These are phyloP conservation scores for Drosophila sordidula DNA, from an alignment of 2,888 invertebrate genomes.

Conservation along the genomic window DNA sequence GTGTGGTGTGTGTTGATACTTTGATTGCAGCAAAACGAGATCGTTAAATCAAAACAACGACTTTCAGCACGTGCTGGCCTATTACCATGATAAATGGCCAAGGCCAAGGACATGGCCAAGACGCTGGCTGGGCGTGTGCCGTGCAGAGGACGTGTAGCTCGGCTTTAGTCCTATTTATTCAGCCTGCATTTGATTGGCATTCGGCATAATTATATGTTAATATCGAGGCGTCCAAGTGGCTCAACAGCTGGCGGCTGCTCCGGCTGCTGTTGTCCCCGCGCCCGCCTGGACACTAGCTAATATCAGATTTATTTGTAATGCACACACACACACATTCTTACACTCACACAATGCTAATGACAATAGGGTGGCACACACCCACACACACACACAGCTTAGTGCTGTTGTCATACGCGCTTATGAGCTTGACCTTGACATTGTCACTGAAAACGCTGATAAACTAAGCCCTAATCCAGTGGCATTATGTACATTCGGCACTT, in stretches of 20 bases:
- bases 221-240: slow-evolving; percentile 64
- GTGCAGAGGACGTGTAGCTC: background rate
- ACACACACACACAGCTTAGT: slow-evolving; percentile 33
- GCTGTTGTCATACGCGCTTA: slow-evolving; percentile 75
- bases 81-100: slow-evolving; percentile 71
- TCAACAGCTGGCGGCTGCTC: slow-evolving; percentile 60
- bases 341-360: slow-evolving; percentile 25
- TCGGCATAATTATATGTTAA: slow-evolving; percentile 74
- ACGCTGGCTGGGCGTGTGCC: background rate
- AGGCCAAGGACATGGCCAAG: slow-evolving; percentile 50
- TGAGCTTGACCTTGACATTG: slow-evolving; percentile 80
- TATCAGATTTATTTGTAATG: slow-evolving; percentile 62
- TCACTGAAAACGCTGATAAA: slow-evolving; percentile 77
- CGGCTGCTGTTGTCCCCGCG: background rate
- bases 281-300: slow-evolving; percentile 44
- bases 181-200: slow-evolving; percentile 70
- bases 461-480: slow-evolving; percentile 77
- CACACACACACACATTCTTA: slow-evolving; percentile 24
- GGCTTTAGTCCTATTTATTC: slow-evolving; percentile 18
- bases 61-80: slow-evolving; percentile 57
- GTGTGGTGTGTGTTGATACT: slow-evolving; percentile 41
- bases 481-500: slow-evolving; percentile 80
- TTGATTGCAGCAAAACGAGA: slow-evolving; percentile 69
- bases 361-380: slow-evolving; percentile 22
- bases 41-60: slow-evolving; percentile 73